Evolutionary conservation across 2,797 vertebrate genomes (phyloP).

Genomic region (Benthosema pterotum): DNA sequence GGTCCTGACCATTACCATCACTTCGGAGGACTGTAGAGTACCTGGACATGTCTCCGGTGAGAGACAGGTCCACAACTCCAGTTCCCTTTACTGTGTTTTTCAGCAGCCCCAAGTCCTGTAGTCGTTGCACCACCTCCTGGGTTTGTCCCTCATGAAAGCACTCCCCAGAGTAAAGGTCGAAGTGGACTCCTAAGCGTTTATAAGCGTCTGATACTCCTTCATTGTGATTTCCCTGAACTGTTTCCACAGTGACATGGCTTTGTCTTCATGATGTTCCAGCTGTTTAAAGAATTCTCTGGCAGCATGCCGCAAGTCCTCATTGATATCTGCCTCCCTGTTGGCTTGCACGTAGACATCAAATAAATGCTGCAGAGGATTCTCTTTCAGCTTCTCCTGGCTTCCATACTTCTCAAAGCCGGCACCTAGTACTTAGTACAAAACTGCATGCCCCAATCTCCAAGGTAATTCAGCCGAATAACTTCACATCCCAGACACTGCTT

Average conservation of each 20-base stretch:
- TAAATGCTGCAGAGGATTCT: constrained; percentile 92
- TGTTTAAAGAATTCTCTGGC: constrained; percentile 89
- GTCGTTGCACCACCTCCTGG: no score
- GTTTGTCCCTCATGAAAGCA: no score
- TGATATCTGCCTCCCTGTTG: constrained; percentile 85
- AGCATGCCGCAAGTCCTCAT: constrained; percentile 74
- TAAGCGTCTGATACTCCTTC: constrained; percentile 89
- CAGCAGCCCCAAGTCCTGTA: no score
- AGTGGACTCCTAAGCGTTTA: constrained; percentile 90
- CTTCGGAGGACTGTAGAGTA: no score
- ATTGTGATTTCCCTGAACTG: constrained; percentile 91
- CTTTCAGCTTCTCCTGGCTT: constrained; percentile 85
- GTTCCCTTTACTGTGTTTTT: no score
- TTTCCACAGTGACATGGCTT: constrained; percentile 86
- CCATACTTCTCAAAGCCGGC: constrained; percentile 90
- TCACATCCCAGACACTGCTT: constrained; percentile 88
- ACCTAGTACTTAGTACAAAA: constrained; percentile 97
- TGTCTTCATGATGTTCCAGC: constrained; percentile 83
- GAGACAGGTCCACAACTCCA: no score
- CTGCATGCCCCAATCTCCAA: constrained; percentile 98
- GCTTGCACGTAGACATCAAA: constrained; percentile 95
- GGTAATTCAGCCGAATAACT: constrained; percentile 94
- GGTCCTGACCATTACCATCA: constrained; percentile 49
- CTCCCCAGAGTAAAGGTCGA: no score
- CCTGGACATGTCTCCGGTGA: no score